A percentile compares a stretch with the other conserved stretches of the same genome.
Conservation (phyloP, 1,140 invertebrate genomes). For the Tribolium madens region DNA sequence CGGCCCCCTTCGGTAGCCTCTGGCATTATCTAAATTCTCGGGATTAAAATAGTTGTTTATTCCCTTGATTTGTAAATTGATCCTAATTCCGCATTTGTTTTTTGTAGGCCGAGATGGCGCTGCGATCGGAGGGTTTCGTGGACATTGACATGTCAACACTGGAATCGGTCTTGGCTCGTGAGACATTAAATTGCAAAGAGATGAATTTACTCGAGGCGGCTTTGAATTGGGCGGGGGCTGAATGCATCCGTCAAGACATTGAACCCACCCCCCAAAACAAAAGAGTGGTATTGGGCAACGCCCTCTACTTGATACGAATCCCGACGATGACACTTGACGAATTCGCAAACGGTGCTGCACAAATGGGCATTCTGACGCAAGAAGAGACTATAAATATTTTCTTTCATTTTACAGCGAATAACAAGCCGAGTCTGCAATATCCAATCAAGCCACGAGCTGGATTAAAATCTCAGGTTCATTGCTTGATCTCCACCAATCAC, state of each 20-base stretch:
- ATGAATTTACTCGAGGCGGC: conserved; percentile 90
- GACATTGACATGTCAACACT: conserved; percentile 92
- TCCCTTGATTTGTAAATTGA: too few relatives aligned
- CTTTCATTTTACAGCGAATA: conserved; percentile 86
- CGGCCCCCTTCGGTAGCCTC: too few relatives aligned
- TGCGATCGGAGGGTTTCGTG: conserved; percentile 92
- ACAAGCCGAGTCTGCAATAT: conserved; percentile 86
- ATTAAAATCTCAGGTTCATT: conserved; percentile 83
- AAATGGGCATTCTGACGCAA: conserved; percentile 87
- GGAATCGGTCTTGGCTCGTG: conserved; percentile 86
- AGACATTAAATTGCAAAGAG: conserved; percentile 93
- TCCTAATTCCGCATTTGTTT: too few relatives aligned
- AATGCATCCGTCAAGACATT: conserved; percentile 84
- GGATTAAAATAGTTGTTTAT: too few relatives aligned
- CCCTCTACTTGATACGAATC: conserved; percentile 87
- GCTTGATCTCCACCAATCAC: background rate
- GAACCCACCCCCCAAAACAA: conserved; percentile 80
- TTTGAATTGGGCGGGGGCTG: conserved; percentile 89
- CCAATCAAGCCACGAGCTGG: conserved; percentile 85
- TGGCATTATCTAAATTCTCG: too few relatives aligned
- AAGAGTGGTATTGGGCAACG: conserved; percentile 76
- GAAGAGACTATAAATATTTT: conserved; percentile 94
- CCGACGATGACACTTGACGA: conserved; percentile 92
- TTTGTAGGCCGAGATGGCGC: conserved; percentile 90
- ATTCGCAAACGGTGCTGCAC: conserved; percentile 91